Conservation (phyloP, 2,888 invertebrate genomes). For the Aphodius granarius region DNA sequence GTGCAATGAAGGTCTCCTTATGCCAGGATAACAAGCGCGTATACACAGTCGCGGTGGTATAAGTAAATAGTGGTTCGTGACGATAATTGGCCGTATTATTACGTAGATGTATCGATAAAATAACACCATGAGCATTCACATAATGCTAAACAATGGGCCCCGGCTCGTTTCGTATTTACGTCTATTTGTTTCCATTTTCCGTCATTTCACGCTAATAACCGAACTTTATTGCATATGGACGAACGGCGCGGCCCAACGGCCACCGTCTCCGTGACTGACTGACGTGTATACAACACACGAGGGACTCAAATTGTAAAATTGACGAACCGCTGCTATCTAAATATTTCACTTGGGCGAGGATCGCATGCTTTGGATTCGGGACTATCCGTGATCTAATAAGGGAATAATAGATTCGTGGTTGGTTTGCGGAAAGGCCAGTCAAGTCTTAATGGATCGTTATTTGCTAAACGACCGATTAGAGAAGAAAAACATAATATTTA, state of each 20-base stretch:
- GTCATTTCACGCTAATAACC: slow-evolving; percentile 26
- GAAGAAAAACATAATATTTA: too few relatives aligned
- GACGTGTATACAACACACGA: not conserved
- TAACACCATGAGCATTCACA: slow-evolving; percentile 36
- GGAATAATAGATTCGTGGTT: too few relatives aligned
- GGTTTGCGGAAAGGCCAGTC: too few relatives aligned
- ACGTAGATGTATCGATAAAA: slow-evolving; percentile 44
- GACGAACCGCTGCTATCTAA: not conserved
- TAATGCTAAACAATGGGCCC: slow-evolving; percentile 21
- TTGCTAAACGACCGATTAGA: too few relatives aligned
- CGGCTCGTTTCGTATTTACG: slow-evolving; percentile 22
- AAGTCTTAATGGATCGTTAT: too few relatives aligned
- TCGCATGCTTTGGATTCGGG: too few relatives aligned
- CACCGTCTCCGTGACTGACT: not conserved
- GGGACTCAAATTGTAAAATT: not conserved
- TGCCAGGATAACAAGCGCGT: slow-evolving; percentile 40
- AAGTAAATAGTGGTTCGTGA: slow-evolving; percentile 47
- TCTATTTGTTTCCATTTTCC: slow-evolving; percentile 23
- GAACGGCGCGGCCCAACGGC: too few relatives aligned
- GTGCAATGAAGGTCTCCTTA: not conserved
- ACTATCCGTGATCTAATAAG: too few relatives aligned
- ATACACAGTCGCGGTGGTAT: slow-evolving; percentile 44
- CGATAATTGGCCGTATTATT: slow-evolving; percentile 45
- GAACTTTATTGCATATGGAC: slow-evolving; percentile 11
- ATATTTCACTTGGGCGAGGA: not conserved